phyloP scores from a whole-genome alignment of 2,797 vertebrate species.

The Gymnoscopelus microlampas region DNA sequence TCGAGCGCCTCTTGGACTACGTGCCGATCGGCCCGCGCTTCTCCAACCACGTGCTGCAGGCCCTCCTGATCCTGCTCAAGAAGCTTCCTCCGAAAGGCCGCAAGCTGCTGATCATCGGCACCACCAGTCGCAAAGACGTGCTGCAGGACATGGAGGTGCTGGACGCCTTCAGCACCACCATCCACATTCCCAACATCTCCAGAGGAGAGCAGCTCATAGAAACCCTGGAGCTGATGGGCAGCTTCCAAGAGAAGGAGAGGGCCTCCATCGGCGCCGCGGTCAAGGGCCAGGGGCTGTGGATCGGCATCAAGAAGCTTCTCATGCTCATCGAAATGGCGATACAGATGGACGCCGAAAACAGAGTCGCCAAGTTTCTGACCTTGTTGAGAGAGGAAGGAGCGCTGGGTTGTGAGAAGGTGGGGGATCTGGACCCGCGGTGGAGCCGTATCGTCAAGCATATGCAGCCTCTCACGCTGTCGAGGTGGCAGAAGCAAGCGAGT shows the following conservation, averaged over 20 bases:
- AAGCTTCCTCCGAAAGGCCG: conserved; percentile 95
- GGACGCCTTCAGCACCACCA: conserved; percentile 92
- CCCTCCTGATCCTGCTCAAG: conserved; percentile 93
- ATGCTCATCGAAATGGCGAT: conserved; percentile 97
- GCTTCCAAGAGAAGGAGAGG: conserved; percentile 92
- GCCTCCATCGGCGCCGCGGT: conserved; percentile 86
- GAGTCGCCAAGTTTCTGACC: conserved; percentile 92
- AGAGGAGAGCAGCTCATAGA: conserved; percentile 89
- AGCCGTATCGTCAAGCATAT: conserved; percentile 41
- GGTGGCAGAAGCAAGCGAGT: conserved; percentile 53
- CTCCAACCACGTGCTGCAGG: conserved; percentile 94
- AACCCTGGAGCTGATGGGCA: conserved; percentile 93
- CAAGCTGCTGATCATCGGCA: conserved; percentile 95
- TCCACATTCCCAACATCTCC: conserved; percentile 93
- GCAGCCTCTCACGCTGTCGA: conserved; percentile 51
- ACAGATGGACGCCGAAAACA: conserved; percentile 93
- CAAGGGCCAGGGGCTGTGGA: conserved; percentile 85
- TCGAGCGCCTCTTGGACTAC: conserved; percentile 93
- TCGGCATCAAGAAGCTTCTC: conserved; percentile 95
- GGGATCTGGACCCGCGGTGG: conserved; percentile 49
- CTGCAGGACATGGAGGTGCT: conserved; percentile 98
- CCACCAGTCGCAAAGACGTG: conserved; percentile 94
- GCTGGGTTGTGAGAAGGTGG: conserved; percentile 39
- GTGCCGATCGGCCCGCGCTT: conserved; percentile 96
- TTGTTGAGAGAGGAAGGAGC: conserved; percentile 89